Evolutionary conservation across 2,113 vertebrate species (phyloP).

Genomic region (Bos indicus): DNA sequence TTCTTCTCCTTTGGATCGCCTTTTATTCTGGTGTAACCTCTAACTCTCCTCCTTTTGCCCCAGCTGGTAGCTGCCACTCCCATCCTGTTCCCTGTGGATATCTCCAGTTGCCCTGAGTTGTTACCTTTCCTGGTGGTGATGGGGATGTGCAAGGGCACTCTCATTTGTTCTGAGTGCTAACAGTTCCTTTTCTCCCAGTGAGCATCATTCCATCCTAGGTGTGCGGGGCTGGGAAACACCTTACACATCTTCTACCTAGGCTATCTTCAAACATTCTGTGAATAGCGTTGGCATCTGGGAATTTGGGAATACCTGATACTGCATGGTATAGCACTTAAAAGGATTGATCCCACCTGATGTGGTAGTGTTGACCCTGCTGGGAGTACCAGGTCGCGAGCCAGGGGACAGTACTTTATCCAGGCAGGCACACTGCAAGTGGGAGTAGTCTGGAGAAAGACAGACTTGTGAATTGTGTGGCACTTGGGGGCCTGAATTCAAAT

Average conservation of each 20-base stretch:
- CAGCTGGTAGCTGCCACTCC: constrained; percentile 5
- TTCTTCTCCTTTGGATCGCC: not conserved
- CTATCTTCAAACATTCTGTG: not conserved
- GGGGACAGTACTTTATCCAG: not conserved
- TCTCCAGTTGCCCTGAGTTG: not conserved
- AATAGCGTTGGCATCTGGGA: not conserved
- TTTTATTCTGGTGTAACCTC: not conserved
- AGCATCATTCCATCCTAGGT: not conserved
- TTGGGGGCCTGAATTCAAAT: not conserved
- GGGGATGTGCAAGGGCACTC: not conserved
- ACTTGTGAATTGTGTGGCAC: not conserved
- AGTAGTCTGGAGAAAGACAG: not conserved
- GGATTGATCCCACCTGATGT: not conserved
- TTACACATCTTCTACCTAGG: not conserved
- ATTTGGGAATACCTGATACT: not conserved
- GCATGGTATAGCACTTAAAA: rapidly evolving
- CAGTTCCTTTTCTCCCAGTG: not conserved
- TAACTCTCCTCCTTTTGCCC: constrained; percentile 19
- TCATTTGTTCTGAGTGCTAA: not conserved
- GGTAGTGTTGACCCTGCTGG: not conserved
- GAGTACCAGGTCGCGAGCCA: too few species aligned
- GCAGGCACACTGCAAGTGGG: not conserved
- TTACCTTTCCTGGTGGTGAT: not conserved
- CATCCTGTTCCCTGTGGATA: not conserved
- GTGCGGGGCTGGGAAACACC: not conserved